Percentiles rank a stretch among this genome's conserved stretches.
Evolutionary conservation across 2,888 invertebrate species (phyloP).

Genomic region (Meandrusa payeni): DNA sequence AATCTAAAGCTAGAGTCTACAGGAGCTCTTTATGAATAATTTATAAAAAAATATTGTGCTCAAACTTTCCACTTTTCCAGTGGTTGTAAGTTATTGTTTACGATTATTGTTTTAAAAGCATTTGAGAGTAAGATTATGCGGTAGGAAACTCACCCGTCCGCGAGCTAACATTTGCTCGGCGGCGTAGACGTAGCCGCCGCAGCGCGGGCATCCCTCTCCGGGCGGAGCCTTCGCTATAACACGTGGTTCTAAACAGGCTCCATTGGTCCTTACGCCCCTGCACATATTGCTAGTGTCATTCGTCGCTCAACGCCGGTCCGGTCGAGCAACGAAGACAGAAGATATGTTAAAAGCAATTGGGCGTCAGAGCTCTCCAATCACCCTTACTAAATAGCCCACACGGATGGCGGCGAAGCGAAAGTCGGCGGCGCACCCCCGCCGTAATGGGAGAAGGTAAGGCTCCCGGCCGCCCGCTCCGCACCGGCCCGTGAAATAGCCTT

Average conservation of each 20-base stretch:
- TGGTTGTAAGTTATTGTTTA: neutral
- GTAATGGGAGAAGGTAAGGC: conserved; percentile 82
- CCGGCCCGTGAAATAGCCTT: conserved; percentile 58
- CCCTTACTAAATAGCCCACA: conserved; percentile 65
- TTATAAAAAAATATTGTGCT: neutral
- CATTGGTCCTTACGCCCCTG: conserved; percentile 78
- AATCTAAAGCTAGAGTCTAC: neutral
- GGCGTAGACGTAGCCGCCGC: conserved; percentile 93
- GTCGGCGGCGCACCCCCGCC: conserved; percentile 79
- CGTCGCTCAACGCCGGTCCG: conserved; percentile 33
- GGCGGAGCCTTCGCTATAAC: conserved; percentile 90
- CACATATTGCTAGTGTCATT: conserved; percentile 46
- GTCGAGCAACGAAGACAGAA: conserved; percentile 67
- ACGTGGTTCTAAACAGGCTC: conserved; percentile 85
- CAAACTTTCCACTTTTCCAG: neutral
- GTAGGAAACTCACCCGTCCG: conserved; percentile 86
- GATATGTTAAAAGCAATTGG: conserved; percentile 73
- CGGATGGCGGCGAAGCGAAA: conserved; percentile 70
- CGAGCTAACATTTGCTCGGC: conserved; percentile 96
- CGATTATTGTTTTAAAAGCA: neutral
- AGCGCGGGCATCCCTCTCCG: conserved; percentile 93
- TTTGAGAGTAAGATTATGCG: conserved; percentile 3
- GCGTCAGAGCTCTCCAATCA: conserved; percentile 56
- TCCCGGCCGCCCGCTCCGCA: conserved; percentile 78
- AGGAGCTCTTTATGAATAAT: neutral